Percentiles rank a stretch among this genome's conserved stretches.
phyloP scores from a whole-genome alignment of 1,140 invertebrate genomes.

The Formica selysi region DNA sequence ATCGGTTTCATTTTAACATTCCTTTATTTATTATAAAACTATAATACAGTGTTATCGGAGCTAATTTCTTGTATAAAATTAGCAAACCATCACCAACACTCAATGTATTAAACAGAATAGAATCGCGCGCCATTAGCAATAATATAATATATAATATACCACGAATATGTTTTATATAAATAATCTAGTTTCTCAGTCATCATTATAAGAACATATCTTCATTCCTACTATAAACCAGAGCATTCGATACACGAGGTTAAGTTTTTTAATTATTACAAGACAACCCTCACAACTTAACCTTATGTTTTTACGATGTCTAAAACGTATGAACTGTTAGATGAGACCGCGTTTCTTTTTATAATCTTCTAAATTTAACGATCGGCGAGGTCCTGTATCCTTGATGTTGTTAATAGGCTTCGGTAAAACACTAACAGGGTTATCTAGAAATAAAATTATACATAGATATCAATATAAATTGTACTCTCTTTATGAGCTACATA shows the following conservation, averaged over 20 bases:
- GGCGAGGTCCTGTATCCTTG: conserved; percentile 93
- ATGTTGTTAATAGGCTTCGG: conserved; percentile 91
- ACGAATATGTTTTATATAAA: conserved; percentile 51
- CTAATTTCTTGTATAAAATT: conserved; percentile 5
- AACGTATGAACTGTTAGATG: conserved; percentile 89
- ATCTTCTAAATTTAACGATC: conserved; percentile 97
- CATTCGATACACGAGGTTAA: conserved; percentile 28
- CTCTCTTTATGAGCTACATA: neutral
- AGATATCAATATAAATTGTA: neutral
- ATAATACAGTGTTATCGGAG: neutral
- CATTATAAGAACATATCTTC: conserved; percentile 51
- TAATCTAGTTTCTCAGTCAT: conserved; percentile 70
- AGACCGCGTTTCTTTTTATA: conserved; percentile 98
- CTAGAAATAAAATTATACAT: conserved; percentile 83
- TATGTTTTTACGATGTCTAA: conserved; percentile 46
- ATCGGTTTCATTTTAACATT: conserved; percentile 7
- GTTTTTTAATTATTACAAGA: conserved; percentile 41
- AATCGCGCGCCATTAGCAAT: conserved; percentile 33
- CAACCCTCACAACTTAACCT: conserved; percentile 54
- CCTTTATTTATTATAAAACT: conserved; percentile 42
- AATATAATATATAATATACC: conserved; percentile 46
- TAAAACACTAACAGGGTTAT: conserved; percentile 90
- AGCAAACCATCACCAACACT: conserved; percentile 14
- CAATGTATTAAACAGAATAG: conserved; percentile 62
- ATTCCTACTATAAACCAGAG: conserved; percentile 46